Conservation (phyloP, 1,140 invertebrate genomes). For the Andrena cerasifolii region DNA sequence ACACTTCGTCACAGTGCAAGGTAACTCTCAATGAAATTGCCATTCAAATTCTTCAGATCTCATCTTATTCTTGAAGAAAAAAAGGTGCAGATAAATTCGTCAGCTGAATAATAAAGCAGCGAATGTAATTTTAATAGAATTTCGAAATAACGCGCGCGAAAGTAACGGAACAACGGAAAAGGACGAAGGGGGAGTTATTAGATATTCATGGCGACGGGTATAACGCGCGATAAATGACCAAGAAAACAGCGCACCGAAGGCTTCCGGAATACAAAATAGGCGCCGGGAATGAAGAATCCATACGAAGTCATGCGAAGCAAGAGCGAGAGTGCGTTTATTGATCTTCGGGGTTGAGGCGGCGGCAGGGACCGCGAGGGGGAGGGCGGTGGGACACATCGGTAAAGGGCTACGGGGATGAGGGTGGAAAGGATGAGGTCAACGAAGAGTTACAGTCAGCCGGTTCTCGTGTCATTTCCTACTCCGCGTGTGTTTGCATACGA, state of each 20-base stretch:
- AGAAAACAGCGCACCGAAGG: conserved; percentile 42
- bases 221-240: conserved; percentile 50
- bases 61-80: too few species aligned
- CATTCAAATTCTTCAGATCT: too few species aligned
- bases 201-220: conserved; percentile 48
- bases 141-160: conserved; percentile 29
- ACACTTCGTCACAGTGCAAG: too few species aligned
- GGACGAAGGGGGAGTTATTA: conserved; percentile 14
- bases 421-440: conserved; percentile 47
- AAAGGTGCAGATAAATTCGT: too few species aligned
- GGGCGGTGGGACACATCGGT: conserved; percentile 12
- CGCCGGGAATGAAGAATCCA: conserved; percentile 44
- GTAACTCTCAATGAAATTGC: too few species aligned
- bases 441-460: conserved; percentile 43
- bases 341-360: conserved; percentile 55
- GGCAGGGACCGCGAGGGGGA: neutral
- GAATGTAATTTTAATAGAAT: neutral
- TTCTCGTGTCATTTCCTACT: conserved; percentile 18
- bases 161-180: conserved; percentile 35
- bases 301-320: conserved; percentile 49
- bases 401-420: conserved; percentile 38
- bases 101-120: neutral
- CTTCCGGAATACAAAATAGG: conserved; percentile 40
- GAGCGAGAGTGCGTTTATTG: conserved; percentile 66
- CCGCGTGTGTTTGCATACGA: neutral